Base-by-base conservation (phyloP, 2,797 vertebrate genomes). In the Picus viridis region DNA sequence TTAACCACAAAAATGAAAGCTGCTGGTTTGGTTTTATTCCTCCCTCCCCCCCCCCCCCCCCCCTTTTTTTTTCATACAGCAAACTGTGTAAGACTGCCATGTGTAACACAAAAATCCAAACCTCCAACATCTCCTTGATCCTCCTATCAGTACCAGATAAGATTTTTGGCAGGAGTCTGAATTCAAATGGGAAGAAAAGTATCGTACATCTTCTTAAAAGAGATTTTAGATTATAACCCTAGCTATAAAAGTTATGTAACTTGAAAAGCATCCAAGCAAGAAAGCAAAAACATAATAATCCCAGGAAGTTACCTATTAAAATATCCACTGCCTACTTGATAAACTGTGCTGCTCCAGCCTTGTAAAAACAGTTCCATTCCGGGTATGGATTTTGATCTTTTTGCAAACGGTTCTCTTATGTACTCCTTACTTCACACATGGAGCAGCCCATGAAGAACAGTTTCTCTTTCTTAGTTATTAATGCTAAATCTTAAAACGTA, bases 1-100 rank as follows among this genome's bases (percentile, higher is more conserved):
- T 76, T 56, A 90, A 92, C 67, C 82, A 90, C 82, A 94, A 88
- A 85, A 94, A 82, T 58, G 47, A 94, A 94, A 91, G 77, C 45
- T 47, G 18, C 16, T 68, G 20, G 3, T 5, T 64, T 67, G 43
- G 3, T 4, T 30, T 20, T 18, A 43, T 43, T 16, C 15, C 41
- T 15, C 36, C 8, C 16, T 7, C 45, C 45, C 45, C 45, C 45
- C 45, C 17, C 45, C 45, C 45, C 43, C 15, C 15, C 43, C 6
- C 9, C 22, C 11, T 10, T 39, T 43, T 43, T 32, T 19, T 69
- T 15, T 24, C 39, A 34, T 15, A 69, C 5, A 78, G n/a, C 34
- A 69, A 92, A 83, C 56, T 74, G 59, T 8, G 5, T 19, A 76
- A 90, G 18, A 51, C 4, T 83, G 6, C 45, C 2, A 2, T 3